Conservation (phyloP, 2,113 vertebrate genomes). For the Colius striatus region DNA sequence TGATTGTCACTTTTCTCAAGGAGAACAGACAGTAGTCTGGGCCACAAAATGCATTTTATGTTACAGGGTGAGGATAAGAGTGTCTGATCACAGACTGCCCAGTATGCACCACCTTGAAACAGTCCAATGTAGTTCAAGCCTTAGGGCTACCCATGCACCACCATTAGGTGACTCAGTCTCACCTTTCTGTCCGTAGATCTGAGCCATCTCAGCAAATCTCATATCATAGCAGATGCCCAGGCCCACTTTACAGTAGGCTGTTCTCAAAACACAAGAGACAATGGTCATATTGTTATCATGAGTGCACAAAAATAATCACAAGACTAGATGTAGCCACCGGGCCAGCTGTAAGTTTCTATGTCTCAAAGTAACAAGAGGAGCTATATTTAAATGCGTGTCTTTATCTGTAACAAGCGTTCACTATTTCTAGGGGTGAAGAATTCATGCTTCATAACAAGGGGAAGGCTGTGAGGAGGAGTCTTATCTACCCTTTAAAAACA, state of each 20-base stretch:
- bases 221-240: conserved; percentile 98
- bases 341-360: background rate
- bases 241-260: conserved; percentile 95
- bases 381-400: background rate
- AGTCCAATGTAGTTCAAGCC: background rate
- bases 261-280: conserved; percentile 65
- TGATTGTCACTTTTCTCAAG: background rate
- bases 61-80: accelerated
- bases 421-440: background rate
- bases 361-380: background rate
- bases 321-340: background rate
- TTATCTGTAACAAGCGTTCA: background rate
- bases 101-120: accelerated
- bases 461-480: background rate
- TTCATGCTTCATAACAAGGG: background rate
- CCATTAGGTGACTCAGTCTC: background rate
- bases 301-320: background rate
- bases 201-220: conserved; percentile 94
- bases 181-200: conserved; percentile 92
- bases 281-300: background rate
- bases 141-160: background rate
- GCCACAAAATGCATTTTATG: background rate
- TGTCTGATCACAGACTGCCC: background rate
- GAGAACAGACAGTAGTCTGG: background rate
- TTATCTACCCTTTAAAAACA: background rate